Base-by-base conservation (phyloP, 2,797 vertebrate genomes). In the Cynodonichthys magdalenae region DNA sequence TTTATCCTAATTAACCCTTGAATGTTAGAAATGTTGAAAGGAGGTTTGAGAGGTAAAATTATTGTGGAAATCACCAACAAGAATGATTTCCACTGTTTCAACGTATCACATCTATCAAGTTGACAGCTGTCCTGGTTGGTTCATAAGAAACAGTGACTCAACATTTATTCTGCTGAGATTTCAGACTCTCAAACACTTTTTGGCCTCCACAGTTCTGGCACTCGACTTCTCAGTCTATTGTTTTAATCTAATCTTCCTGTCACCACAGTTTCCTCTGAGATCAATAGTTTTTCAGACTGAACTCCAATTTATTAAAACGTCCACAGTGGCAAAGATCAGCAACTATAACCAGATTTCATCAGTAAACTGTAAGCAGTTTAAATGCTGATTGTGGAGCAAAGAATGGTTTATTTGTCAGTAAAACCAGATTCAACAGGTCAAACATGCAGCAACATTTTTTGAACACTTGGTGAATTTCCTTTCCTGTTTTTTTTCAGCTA, bases 1-100 rank as follows among this genome's bases (percentile, higher is more conserved):
- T 51, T 73, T 57, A 44, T 39, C 54, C 41, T 53, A 55, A 27
- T 42, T 55, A 41, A 55, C 3, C 7, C 14, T 17, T 15, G 19
- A 52, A 52, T 14, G 36, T 39, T 31, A 51, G 24, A 14, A 41
- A 15, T 19, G 3, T 12, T 28, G 19, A 49, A 6, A n/a, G 18
- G 42, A 49, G 6, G 27, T 15, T 0, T 27, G 3, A n/a, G 17
- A 18, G 11, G 14, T 51, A 2, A 54, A 53, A n/a, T 24, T 36
- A 3, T 3, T 4, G 6, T 39, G 5, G 27, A 17, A 27, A 46
- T 6, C 0, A 10, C 1, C 15, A 11, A 2, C 15, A 7, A 31
- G 9, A 29, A 31, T 20, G 1, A 47, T 45, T 20, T 11, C 1
- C 7, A 29, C 36, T 19, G 15, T 19, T 53, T 18, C n/a, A 48